Evolutionary conservation across 2,888 invertebrate genomes (phyloP), one percentile per base, ranked within the genome.

Genomic region (Chalcosyrphus nemorum): DNA sequence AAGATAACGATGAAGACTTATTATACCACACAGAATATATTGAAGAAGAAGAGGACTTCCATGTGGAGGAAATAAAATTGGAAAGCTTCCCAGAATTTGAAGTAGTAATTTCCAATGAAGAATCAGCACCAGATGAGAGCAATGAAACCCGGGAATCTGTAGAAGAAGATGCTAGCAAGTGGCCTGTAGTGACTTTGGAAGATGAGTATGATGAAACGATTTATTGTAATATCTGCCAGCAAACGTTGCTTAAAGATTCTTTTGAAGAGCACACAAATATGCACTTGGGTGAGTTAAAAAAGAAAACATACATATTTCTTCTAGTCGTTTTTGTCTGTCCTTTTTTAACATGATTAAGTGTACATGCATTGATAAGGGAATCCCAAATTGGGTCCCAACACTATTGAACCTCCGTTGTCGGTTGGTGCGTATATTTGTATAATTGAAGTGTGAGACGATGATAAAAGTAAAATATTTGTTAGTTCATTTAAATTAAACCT

Each of bases 231-330:
- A 50, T 19, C 4, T 65, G 47, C 11, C 11, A 11, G 6, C 4
- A 4, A 9, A n/a, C 7, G n/a, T 21, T 35, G n/a, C 3, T 7
- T 6, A 52, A 54, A 13, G 41, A 41, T 4, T 17, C 27, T 0
- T 88, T 87, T 71, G 87, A 87, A 15, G 86, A 87, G 1, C 88
- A 87, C 38, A 86, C 87, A 86, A 87, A 87, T 61, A 75, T 84
- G 50, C 87, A 88, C 47, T 86, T 68, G 38, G 74, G 87, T 68
- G 11, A 45, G 24, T 24, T 38, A 17, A 1, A 45, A 45, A 2
- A 1, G 19, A 19, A 1, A 11, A 19, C 24, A 24, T 24, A 4
- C 2, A 24, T 4, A 24, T 4, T 24, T 24, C 24, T 24, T 24
- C 2, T 4, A 24, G 3, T 24, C 24, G 24, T 24, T 24, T 24